Percentiles rank a stretch among this genome's conserved stretches.
phyloP scores from a whole-genome alignment of 2,113 vertebrate species.

The Euleptes europaea region DNA sequence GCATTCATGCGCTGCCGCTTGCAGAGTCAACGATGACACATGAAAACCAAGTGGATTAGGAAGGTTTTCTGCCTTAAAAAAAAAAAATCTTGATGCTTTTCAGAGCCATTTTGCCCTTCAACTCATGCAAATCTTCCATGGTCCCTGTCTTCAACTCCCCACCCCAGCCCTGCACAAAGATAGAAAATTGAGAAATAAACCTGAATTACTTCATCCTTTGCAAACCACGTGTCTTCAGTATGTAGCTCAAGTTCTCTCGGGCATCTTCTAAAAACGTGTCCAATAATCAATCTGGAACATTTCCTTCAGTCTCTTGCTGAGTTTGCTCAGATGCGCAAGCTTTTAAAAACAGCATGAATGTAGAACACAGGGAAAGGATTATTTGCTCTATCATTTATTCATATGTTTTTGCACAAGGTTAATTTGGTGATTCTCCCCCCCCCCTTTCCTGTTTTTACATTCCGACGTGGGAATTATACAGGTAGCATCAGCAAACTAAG shows the following conservation, averaged over 20 bases:
- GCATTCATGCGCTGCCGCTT: conserved; percentile 13
- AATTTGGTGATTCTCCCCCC: conserved; percentile 18
- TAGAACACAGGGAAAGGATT: conserved; percentile 9
- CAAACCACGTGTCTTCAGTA: conserved; percentile 18
- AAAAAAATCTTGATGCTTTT: conserved; percentile 16
- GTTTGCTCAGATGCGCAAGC: neutral
- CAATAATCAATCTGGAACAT: neutral
- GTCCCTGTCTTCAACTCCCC: neutral
- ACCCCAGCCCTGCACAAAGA: neutral
- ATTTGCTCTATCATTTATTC: conserved; percentile 38
- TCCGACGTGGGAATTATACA: conserved; percentile 8
- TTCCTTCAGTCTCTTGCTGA: neutral
- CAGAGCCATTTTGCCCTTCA: neutral
- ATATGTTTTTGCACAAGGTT: conserved; percentile 35
- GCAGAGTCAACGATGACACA: neutral
- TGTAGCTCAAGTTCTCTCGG: neutral
- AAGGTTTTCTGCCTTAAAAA: neutral
- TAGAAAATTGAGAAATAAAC: neutral
- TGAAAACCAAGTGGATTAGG: conserved; percentile 11
- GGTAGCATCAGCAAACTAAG: neutral
- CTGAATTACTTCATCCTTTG: neutral
- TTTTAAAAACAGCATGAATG: conserved; percentile 20
- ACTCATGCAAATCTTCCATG: neutral
- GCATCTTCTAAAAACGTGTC: conserved; percentile 15
- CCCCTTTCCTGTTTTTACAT: neutral